phyloP scores from a whole-genome alignment of 2,113 vertebrate species.

The Malurus cyaneus region DNA sequence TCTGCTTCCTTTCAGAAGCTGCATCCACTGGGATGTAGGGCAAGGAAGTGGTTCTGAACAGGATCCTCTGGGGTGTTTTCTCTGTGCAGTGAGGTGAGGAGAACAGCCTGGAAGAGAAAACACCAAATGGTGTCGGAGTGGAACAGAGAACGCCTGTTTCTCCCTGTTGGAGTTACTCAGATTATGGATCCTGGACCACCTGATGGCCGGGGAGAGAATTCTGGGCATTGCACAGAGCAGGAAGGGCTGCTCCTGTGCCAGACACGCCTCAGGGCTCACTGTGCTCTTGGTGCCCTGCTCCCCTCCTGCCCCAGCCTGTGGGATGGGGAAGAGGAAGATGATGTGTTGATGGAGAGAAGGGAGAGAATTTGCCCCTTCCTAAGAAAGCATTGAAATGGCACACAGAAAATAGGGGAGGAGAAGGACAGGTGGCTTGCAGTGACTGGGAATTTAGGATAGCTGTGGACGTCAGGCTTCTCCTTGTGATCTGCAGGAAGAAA shows the following conservation, averaged over 20 bases:
- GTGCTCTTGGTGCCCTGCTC: not conserved
- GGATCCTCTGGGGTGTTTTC: conserved; percentile 66
- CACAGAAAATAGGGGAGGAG: not conserved
- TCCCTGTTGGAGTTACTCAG: not conserved
- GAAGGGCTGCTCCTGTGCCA: not conserved
- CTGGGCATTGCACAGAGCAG: not conserved
- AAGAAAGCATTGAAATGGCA: not conserved
- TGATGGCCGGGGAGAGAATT: not conserved
- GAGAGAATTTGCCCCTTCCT: not conserved
- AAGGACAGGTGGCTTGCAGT: not conserved
- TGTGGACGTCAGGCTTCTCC: not conserved
- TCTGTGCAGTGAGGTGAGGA: conserved; percentile 64
- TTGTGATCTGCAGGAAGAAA: not conserved
- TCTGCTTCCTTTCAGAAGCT: conserved; percentile 49
- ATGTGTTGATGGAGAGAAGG: not conserved
- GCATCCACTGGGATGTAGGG: conserved; percentile 38
- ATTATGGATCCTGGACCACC: conserved; percentile 13
- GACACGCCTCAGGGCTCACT: not conserved
- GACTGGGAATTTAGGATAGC: not conserved
- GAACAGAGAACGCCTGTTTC: conserved; percentile 53
- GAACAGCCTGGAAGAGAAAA: conserved; percentile 57
- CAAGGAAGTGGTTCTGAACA: conserved; percentile 57
- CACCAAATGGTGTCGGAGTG: conserved; percentile 35
- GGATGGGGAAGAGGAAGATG: not conserved
- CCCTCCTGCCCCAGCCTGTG: not conserved